These are phyloP conservation scores for Thysanoteuthis rhombus DNA, from an alignment of 2,888 invertebrate genomes.

Conservation along the genomic window DNA sequence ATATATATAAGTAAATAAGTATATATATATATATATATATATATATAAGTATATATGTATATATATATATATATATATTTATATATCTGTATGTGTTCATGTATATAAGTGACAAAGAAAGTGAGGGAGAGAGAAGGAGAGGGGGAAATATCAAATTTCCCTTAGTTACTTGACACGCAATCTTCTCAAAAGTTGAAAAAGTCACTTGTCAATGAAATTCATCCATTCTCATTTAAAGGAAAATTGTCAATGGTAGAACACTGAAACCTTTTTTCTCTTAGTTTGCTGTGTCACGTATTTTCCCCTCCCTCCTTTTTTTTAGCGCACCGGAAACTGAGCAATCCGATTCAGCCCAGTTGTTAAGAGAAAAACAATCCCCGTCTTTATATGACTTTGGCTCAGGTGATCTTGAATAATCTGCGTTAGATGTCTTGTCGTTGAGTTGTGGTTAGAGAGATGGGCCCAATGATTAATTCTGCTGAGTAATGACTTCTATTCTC, in stretches of 20 bases:
- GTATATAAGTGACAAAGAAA: too few relatives aligned
- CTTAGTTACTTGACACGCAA: neutral
- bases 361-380: neutral
- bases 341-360: neutral
- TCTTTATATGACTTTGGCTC: neutral
- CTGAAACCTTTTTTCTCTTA: neutral
- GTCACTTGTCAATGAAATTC: neutral
- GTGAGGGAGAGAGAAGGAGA: neutral
- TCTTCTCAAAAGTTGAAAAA: neutral
- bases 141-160: neutral
- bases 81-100: too few relatives aligned
- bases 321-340: neutral
- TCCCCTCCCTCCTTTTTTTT: neutral
- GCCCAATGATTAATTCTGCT: too few relatives aligned
- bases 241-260: neutral
- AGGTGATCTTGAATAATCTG: neutral
- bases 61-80: too few relatives aligned
- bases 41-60: too few relatives aligned
- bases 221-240: neutral
- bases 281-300: neutral
- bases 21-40: too few relatives aligned
- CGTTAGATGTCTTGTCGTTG: too few relatives aligned
- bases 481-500: too few relatives aligned
- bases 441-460: too few relatives aligned
- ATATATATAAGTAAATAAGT: too few relatives aligned